Evolutionary conservation across 2,888 invertebrate species (phyloP), one percentile per base, ranked within the genome.

Genomic region (Drosophila cyrtoloma): DNA sequence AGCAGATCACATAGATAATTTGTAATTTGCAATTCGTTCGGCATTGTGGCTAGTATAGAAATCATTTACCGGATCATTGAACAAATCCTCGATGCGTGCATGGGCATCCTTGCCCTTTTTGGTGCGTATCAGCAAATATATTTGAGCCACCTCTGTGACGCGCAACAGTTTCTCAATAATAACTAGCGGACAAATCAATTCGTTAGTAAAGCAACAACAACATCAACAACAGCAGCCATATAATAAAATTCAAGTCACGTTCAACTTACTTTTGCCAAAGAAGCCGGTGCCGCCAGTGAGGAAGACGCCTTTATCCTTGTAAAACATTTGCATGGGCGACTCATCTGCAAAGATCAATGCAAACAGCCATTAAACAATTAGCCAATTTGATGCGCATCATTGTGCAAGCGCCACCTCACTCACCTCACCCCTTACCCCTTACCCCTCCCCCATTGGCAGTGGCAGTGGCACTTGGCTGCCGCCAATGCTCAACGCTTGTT

Each of bases 51-150:
- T 12, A 12, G 35, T 4, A 10, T 10, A 19, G 22, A 37, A 66
- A 56, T 58, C 47, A 74, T 87, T 94, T 92, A 96, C 95, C 52
- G 95, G 94, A 88, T 96, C 96, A 59, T 96, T 95, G 84, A 97
- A 96, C 5, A 97, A 94, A 82, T 96, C 96, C 50, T 96, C 96
- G 55, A 96, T 93, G 79, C 97, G 94, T 0, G 95, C 94, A 81
- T 95, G 95, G 44, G 95, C 94, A 84, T 96, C 95, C 91, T 96
- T 96, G 2, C 94, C 96, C 93, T 95, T 95, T 92, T 96, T 96
- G 65, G 94, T 93, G 78, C 96, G 93, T 62, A 95, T 94, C 55
- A 96, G 92, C 60, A 96, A 85, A 89, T 95, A 95, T 75, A 96
- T 94, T 74, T 94, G 94, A 37, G 94, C 94, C 39, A 95, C 88